Evolutionary conservation across 2,888 invertebrate genomes (phyloP), one percentile per base, ranked within the genome.

Genomic region (Cerceris rybyensis): DNA sequence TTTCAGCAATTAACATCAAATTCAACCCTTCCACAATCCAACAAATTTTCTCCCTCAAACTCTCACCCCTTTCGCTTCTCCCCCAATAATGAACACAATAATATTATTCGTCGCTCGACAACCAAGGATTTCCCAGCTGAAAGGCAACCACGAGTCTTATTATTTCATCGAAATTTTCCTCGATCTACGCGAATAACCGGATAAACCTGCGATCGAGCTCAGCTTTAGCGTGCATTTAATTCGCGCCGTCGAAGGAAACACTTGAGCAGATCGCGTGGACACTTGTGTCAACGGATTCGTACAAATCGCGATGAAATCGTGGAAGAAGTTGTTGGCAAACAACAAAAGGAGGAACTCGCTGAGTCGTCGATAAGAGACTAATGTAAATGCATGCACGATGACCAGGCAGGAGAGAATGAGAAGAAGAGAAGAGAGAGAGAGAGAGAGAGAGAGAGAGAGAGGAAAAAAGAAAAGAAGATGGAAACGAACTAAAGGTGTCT

Each of bases 221-320:
- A 11, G 7, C 54, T 52, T 52, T 43, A 46, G 46, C 46, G 17
- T 16, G 59, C 41, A 42, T 16, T 57, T 57, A 57, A n/a, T 9
- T 58, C 42, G 39, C 14, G 41, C 11, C n/a, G 17, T 54, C 39
- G n/a, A 1, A 28, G 7, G 49, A 59, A 42, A 76, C 70, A 73
- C 50, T 67, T 59, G 59, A 7, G 49, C 8, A 59, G 55, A 65
- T 42, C 16, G 28, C 41, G 66, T n/a, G 61, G 39, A 61, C 81
- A 70, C 81, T 78, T 70, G 79, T 61, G 72, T 79, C 81, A 72
- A 82, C 67, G 58, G 61, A 60, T 46, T 64, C 17, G 6, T 46
- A 55, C 14, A 42, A 65, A 61, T 70, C 50, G 46, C 42, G 61
- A 50, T 54, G 70, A 65, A 74, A 78, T 69, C 64, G 65, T 54